phyloP scores from a whole-genome alignment of 2,113 vertebrate genomes.

The Centropristis striata region DNA sequence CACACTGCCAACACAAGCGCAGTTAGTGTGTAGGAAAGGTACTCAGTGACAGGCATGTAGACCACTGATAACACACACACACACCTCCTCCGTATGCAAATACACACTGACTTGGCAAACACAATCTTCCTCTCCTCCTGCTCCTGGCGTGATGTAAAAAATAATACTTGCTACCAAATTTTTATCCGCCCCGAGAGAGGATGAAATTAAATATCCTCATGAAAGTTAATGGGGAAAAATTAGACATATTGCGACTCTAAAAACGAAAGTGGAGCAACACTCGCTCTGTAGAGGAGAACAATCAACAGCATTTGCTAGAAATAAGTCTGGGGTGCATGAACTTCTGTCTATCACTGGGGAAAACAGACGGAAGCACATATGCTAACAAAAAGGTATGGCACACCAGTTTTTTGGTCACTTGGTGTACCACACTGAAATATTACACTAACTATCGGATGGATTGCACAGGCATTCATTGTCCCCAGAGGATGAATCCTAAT shows the following conservation, averaged over 20 bases:
- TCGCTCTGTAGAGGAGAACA: not conserved
- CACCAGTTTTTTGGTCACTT: no score
- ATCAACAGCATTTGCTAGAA: not conserved
- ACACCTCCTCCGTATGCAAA: slow-evolving; percentile 50
- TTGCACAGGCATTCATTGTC: not conserved
- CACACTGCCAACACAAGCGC: slow-evolving; percentile 39
- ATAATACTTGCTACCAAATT: slow-evolving; percentile 29
- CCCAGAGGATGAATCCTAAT: not conserved
- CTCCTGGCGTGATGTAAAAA: slow-evolving; percentile 3
- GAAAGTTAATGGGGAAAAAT: slow-evolving; percentile 19
- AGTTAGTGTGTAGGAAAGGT: slow-evolving; percentile 23
- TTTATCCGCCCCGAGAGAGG: slow-evolving; percentile 27
- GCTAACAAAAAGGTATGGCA: not conserved
- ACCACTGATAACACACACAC: slow-evolving; percentile 59
- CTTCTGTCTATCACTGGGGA: not conserved
- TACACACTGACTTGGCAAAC: slow-evolving; percentile 53
- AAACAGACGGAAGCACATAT: not conserved
- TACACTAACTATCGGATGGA: no score
- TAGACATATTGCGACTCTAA: slow-evolving; percentile 16
- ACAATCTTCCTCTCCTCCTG: slow-evolving; percentile 35
- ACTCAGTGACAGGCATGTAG: slow-evolving; percentile 51
- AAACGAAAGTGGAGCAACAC: slow-evolving; percentile 22
- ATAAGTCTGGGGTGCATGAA: slow-evolving; percentile 11
- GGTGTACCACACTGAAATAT: no score
- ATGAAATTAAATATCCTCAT: slow-evolving; percentile 28